phyloP scores from a whole-genome alignment of 2,888 invertebrate species.

The Laothoe populi region DNA sequence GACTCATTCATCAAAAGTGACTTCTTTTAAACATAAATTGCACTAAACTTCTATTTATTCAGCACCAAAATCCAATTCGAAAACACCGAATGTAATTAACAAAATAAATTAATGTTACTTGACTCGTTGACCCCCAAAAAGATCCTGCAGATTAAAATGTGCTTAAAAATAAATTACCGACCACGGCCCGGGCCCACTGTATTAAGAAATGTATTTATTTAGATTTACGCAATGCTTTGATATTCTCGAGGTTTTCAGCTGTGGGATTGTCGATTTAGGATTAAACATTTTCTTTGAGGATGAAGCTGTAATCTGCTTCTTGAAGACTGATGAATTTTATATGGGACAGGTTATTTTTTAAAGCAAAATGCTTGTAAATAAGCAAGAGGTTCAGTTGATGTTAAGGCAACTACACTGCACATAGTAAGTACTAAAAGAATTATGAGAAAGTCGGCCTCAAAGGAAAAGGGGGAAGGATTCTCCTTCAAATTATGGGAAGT shows the following conservation, averaged over 20 bases:
- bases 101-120: slow-evolving; percentile 39
- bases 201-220: slow-evolving; percentile 12
- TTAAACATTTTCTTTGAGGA: background rate
- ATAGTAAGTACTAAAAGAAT: too few species aligned
- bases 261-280: background rate
- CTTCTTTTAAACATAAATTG: background rate
- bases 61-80: slow-evolving; percentile 12
- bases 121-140: slow-evolving; percentile 33
- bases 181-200: background rate
- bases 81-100: slow-evolving; percentile 37
- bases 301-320: background rate
- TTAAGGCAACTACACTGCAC: too few species aligned
- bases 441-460: too few species aligned
- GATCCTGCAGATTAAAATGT: slow-evolving; percentile 37
- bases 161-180: slow-evolving; percentile 37
- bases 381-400: too few species aligned
- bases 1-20: background rate
- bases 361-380: too few species aligned
- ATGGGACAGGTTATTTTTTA: background rate
- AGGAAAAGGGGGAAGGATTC: too few species aligned
- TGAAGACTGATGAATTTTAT: background rate
- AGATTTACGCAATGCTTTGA: slow-evolving; percentile 8
- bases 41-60: background rate
- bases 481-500: too few species aligned
- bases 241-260: background rate